A percentile compares a stretch with the other conserved stretches of the same genome.
Conservation (phyloP, 1,140 invertebrate species). For the Oryctes rhinoceros region DNA sequence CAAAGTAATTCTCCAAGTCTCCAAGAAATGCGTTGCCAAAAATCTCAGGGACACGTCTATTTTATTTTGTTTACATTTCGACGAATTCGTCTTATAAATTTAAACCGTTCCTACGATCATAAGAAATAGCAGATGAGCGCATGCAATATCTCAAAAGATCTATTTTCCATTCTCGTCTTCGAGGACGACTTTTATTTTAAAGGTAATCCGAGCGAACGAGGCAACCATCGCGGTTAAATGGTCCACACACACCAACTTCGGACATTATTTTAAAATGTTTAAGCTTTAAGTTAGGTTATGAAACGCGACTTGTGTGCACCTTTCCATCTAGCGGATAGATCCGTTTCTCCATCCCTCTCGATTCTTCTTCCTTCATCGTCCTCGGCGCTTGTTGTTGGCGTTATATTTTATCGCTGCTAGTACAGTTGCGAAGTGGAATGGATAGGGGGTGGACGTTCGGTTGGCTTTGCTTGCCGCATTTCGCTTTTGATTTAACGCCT, state of each 20-base stretch:
- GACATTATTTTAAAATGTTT: slow-evolving; percentile 7
- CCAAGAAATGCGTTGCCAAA: too few species aligned
- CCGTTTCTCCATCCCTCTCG: background rate
- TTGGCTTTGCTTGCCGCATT: background rate
- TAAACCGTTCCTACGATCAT: too few species aligned
- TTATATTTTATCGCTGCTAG: background rate
- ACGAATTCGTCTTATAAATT: too few species aligned
- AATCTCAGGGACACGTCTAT: too few species aligned
- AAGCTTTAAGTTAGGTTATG: background rate
- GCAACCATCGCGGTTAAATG: background rate
- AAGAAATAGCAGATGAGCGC: too few species aligned
- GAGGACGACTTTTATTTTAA: too few species aligned
- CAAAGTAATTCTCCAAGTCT: too few species aligned
- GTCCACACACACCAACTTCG: background rate
- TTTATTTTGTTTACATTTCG: too few species aligned
- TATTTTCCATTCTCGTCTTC: too few species aligned
- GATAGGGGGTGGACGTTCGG: background rate
- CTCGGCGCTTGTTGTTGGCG: background rate
- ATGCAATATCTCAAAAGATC: too few species aligned
- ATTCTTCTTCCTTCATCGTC: background rate
- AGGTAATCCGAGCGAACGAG: too few species aligned
- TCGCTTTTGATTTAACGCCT: slow-evolving; percentile 12
- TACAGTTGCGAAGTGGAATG: background rate
- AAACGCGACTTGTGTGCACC: background rate
- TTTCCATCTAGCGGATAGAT: background rate